phyloP scores from a whole-genome alignment of 2,888 invertebrate genomes.

The Gandaritis pyraliata region DNA sequence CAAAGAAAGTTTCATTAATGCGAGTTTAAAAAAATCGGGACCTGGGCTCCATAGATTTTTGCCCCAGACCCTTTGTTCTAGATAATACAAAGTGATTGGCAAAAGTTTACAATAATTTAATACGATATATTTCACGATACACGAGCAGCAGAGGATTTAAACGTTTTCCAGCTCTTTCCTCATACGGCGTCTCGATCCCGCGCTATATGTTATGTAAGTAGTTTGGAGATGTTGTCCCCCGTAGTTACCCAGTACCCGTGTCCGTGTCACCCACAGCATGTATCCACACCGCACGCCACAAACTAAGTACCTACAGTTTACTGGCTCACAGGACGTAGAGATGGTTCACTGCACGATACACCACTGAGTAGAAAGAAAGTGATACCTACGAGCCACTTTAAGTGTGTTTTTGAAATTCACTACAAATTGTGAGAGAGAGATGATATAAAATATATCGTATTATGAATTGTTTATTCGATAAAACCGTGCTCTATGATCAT shows the following conservation, averaged over 20 bases:
- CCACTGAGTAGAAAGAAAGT: conserved; percentile 20
- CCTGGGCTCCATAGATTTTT: too few species aligned
- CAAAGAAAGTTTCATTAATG: too few species aligned
- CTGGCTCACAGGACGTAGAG: conserved; percentile 21
- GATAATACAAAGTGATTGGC: neutral
- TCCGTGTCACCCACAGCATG: conserved; percentile 57
- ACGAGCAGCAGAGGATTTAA: conserved; percentile 26
- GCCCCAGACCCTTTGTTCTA: too few species aligned
- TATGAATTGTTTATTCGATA: neutral
- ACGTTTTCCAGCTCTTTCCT: conserved; percentile 31
- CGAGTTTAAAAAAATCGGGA: too few species aligned
- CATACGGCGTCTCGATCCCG: conserved; percentile 24
- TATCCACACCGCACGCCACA: conserved; percentile 55
- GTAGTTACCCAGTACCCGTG: conserved; percentile 55
- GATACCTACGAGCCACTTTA: conserved; percentile 31
- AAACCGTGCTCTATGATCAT: neutral
- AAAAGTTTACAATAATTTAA: conserved; percentile 11
- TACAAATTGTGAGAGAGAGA: neutral
- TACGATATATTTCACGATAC: conserved; percentile 7
- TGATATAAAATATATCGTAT: conserved; percentile 16
- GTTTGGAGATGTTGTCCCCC: conserved; percentile 69
- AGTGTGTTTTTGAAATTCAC: conserved; percentile 3
- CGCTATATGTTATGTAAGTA: conserved; percentile 65
- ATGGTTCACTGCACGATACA: conserved; percentile 33
- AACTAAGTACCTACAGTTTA: conserved; percentile 22